Evolutionary conservation across 1,140 invertebrate species (phyloP), one percentile per base, ranked within the genome.

Genomic region (Cydia splendana): DNA sequence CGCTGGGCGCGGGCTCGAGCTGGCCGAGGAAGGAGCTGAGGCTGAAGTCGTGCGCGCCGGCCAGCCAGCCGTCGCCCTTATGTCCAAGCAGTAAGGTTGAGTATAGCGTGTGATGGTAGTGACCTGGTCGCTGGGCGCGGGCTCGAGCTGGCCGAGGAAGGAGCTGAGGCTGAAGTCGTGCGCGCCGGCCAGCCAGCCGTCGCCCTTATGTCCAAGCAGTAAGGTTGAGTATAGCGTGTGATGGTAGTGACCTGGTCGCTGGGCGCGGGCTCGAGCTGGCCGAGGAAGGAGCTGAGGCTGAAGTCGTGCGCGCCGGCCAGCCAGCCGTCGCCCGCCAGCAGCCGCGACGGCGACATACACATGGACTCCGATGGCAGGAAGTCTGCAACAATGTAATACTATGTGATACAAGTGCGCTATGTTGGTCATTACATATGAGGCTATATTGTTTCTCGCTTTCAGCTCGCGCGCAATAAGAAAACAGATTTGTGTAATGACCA

Each of bases 141-240:
- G 81, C 82, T 97, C 97, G 62, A 97, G 91, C 82, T 97, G 96
- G 0, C 96, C 96, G 67, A 97, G 93, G 87, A 98, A 95, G 89
- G 96, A 97, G 84, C 96, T 97, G 51, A 98, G 93, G 20, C 96
- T 97, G 93, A 97, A 97, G 89, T 98, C 97, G 76, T 95, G 96
- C 87, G 97, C 95, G 7, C 95, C 94, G 84, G 96, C 97, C 30
- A 97, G 94, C 97, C 97, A 97, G 65, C 96, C 95, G 78, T 96
- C 95, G 81, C 97, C 96, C 24, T 24, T 24, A 24, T 24, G 2
- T 24, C 24, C 24, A 24, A 24, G 24, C 2, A 24, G 2, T 24
- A 24, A 24, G 24, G 24, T 24, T 24, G 24, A 24, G 24, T n/a
- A n/a, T n/a, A n/a, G n/a, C n/a, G n/a, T n/a, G n/a, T n/a, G 24